Evolutionary conservation across 2,797 vertebrate genomes (phyloP).

Genomic region (Ceryle rudis): DNA sequence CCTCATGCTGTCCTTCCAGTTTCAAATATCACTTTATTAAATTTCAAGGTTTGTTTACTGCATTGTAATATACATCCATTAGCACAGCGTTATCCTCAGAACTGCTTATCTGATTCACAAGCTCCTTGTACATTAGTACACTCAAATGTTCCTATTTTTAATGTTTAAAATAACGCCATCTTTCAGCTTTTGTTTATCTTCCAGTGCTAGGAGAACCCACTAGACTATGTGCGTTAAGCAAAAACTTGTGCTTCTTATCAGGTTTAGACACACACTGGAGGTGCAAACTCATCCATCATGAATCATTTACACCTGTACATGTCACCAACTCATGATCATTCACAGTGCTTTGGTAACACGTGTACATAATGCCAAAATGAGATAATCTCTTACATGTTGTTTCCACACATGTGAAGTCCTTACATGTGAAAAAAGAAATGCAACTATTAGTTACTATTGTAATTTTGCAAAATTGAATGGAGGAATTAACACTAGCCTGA

Average conservation of each 20-base stretch:
- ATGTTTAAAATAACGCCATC: not conserved
- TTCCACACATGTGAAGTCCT: not conserved
- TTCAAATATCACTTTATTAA: not conserved
- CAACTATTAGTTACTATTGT: not conserved
- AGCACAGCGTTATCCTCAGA: not conserved
- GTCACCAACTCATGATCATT: constrained; percentile 42
- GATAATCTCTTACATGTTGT: constrained; percentile 37
- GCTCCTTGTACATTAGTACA: not conserved
- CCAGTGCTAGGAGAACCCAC: not conserved
- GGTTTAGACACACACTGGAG: not conserved
- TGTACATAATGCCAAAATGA: constrained; percentile 29
- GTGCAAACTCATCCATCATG: constrained; percentile 57
- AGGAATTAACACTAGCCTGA: constrained; percentile 71
- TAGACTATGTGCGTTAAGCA: constrained; percentile 14
- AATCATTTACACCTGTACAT: constrained; percentile 52
- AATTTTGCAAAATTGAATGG: constrained; percentile 30
- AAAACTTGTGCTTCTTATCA: constrained; percentile 39
- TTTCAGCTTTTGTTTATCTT: not conserved
- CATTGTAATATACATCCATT: not conserved
- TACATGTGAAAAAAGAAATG: constrained; percentile 30
- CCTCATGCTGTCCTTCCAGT: not conserved
- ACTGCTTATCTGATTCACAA: not conserved
- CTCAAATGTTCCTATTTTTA: constrained; percentile 29
- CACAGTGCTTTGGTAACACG: not conserved
- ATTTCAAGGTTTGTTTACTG: not conserved